These are phyloP conservation scores for Actinopyga echinites DNA, from an alignment of 53 echinoderm and acorn worm genomes.

Conservation along the genomic window DNA sequence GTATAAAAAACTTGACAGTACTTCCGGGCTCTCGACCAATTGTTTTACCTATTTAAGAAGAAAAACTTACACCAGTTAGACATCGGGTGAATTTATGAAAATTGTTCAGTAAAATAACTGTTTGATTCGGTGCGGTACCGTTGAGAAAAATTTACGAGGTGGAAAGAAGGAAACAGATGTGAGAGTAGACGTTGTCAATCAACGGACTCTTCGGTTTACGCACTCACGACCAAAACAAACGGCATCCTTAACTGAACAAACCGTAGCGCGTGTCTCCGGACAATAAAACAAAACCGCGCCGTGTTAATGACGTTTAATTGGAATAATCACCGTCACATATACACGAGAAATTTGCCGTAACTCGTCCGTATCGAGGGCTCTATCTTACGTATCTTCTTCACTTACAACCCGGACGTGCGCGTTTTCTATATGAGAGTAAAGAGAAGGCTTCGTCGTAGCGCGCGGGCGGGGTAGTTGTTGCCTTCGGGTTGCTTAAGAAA, in stretches of 20 bases:
- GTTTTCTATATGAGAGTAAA: too few relatives aligned
- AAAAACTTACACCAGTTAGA: too few relatives aligned
- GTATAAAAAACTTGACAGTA: too few relatives aligned
- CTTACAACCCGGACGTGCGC: too few relatives aligned
- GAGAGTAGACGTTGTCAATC: constrained; percentile 6
- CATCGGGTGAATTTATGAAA: too few relatives aligned
- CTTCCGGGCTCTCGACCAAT: too few relatives aligned
- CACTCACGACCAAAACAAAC: constrained; percentile 17
- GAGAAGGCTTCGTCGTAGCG: too few relatives aligned
- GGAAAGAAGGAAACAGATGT: constrained; percentile 30
- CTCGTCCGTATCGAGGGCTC: background rate
- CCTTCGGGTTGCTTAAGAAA: background rate
- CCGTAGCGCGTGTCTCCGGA: constrained; percentile 6
- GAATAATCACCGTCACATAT: constrained; percentile 15
- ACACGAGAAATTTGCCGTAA: background rate
- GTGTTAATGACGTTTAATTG: constrained; percentile 34
- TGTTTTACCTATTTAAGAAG: too few relatives aligned
- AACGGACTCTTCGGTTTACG: constrained; percentile 1
- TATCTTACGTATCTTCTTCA: background rate
- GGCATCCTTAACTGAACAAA: constrained; percentile 4
- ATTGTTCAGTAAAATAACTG: too few relatives aligned
- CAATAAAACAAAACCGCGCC: constrained; percentile 8
- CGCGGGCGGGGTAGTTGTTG: too few relatives aligned
- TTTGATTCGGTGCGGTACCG: too few relatives aligned
- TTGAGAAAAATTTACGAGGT: constrained; percentile 18